These are phyloP conservation scores for Ophiothrix spiculata DNA, from an alignment of 35 echinoderm and acorn worm genomes.

Conservation along the genomic window DNA sequence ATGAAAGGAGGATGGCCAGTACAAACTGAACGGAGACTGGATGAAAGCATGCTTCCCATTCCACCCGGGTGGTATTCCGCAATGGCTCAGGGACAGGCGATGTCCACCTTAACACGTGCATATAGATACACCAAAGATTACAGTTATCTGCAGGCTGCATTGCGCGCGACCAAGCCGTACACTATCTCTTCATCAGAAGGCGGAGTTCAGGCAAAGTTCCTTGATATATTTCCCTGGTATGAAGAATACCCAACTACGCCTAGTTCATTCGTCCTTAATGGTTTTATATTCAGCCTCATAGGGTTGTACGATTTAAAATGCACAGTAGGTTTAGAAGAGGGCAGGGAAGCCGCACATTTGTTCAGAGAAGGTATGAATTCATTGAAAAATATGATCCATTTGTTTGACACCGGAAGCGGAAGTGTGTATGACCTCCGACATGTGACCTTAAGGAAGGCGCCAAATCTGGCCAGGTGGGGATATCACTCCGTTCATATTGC, in stretches of 20 bases:
- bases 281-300: slow-evolving; percentile 89
- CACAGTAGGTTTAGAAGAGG: slow-evolving; percentile 45
- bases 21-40: slow-evolving; percentile 49
- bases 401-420: slow-evolving; percentile 83
- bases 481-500: slow-evolving; percentile 79
- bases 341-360: slow-evolving; percentile 56
- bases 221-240: slow-evolving; percentile 85
- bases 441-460: slow-evolving; percentile 65
- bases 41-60: slow-evolving; percentile 53
- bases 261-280: slow-evolving; percentile 82
- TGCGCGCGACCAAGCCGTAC: slow-evolving; percentile 63
- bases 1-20: slow-evolving; percentile 80
- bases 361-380: slow-evolving; percentile 71
- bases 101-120: slow-evolving; percentile 69
- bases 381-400: slow-evolving; percentile 66
- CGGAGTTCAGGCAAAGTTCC: slow-evolving; percentile 69
- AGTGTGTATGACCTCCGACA: slow-evolving; percentile 82
- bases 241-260: slow-evolving; percentile 95
- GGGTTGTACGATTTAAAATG: slow-evolving; percentile 75
- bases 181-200: slow-evolving; percentile 60
- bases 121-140: slow-evolving; percentile 44
- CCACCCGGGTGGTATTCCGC: slow-evolving; percentile 82
- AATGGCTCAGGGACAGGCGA: slow-evolving; percentile 93
- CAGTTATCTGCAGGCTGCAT: slow-evolving; percentile 61
- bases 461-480: slow-evolving; percentile 87